Evolutionary conservation across 2,113 vertebrate genomes (phyloP).

Genomic region (Gobiocypris rarus): DNA sequence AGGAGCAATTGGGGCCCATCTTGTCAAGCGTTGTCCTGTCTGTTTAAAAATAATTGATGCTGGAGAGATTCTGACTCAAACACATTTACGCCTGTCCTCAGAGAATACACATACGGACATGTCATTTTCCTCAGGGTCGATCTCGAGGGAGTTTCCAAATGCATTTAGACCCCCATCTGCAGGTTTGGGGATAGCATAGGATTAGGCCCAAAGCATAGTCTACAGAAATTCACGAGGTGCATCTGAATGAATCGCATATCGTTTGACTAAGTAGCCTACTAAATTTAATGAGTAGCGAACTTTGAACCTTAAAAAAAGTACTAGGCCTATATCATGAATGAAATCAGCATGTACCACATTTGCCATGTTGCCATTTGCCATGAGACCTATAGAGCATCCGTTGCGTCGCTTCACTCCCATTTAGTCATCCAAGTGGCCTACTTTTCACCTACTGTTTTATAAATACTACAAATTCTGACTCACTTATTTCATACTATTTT

Average conservation of each 20-base stretch:
- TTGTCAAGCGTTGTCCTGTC: background rate
- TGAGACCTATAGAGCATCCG: too few species aligned
- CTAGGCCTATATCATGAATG: too few species aligned
- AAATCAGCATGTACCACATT: too few species aligned
- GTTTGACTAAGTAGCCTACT: too few species aligned
- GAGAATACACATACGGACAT: constrained; percentile 15
- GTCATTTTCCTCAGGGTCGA: constrained; percentile 5
- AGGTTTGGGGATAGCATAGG: background rate
- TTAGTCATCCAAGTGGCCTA: too few species aligned
- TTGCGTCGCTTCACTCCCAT: too few species aligned
- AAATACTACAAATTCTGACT: too few species aligned
- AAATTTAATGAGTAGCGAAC: too few species aligned
- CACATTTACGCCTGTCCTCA: background rate
- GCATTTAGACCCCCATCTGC: background rate
- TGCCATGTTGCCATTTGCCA: too few species aligned
- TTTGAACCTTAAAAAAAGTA: too few species aligned
- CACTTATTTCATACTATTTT: background rate
- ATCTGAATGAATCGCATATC: too few species aligned
- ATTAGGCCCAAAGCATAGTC: background rate
- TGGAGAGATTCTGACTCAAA: background rate
- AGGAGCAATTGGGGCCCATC: background rate
- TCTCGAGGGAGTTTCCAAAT: constrained; percentile 15
- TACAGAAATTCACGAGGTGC: background rate
- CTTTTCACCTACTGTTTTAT: background rate
- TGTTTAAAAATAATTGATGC: constrained; percentile 27